Evolutionary conservation across 2,113 vertebrate genomes (phyloP).

Genomic region (Hiodon tergisus): DNA sequence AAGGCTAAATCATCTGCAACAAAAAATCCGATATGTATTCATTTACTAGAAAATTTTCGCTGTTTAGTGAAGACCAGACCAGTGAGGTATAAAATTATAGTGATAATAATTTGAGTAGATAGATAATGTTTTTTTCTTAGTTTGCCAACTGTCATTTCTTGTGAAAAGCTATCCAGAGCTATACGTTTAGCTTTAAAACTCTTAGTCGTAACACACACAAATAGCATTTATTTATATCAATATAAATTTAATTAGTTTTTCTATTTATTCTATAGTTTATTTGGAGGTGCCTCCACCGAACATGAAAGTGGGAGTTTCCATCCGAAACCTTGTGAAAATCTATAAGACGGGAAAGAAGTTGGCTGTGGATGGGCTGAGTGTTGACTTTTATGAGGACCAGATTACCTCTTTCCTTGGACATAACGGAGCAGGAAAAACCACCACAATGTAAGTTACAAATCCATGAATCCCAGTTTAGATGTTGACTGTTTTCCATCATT

Average conservation of each 20-base stretch:
- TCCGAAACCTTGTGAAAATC: constrained; percentile 89
- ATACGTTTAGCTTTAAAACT: too few species aligned
- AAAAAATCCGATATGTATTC: too few species aligned
- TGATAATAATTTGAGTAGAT: too few species aligned
- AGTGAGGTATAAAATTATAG: too few species aligned
- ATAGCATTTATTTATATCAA: too few species aligned
- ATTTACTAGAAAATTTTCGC: too few species aligned
- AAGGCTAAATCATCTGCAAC: too few species aligned
- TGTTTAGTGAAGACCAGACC: too few species aligned
- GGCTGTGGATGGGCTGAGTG: constrained; percentile 83
- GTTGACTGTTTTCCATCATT: neutral
- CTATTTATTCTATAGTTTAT: constrained; percentile 58
- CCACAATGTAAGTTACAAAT: constrained; percentile 80
- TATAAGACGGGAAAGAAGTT: constrained; percentile 90
- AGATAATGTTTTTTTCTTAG: too few species aligned
- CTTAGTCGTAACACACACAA: too few species aligned
- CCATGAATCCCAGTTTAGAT: neutral
- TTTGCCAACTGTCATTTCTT: too few species aligned
- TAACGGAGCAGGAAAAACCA: constrained; percentile 97
- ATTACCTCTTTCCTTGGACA: constrained; percentile 98
- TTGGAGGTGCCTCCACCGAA: constrained; percentile 77
- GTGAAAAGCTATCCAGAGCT: too few species aligned
- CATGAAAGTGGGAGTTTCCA: constrained; percentile 79
- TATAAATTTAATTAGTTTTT: neutral
- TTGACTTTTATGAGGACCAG: constrained; percentile 93